Conservation (phyloP, 2,113 vertebrate genomes). For the Hyla sarda region DNA sequence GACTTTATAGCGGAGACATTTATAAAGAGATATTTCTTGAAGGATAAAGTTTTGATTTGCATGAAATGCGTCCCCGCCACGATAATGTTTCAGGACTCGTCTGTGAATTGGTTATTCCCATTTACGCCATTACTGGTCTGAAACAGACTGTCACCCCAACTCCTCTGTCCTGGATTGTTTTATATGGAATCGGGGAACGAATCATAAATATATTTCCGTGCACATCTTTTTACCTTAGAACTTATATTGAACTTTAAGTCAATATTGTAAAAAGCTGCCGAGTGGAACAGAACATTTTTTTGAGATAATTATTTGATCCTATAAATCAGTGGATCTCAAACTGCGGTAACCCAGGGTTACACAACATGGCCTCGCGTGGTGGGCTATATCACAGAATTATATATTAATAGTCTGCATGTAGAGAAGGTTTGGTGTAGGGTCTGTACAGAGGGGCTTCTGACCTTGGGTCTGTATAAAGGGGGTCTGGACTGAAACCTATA, state of each 20-base stretch:
- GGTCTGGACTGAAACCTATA: too few species aligned
- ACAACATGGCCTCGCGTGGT: too few species aligned
- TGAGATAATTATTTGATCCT: too few species aligned
- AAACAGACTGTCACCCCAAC: background rate
- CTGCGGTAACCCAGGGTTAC: too few species aligned
- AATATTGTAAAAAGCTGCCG: background rate
- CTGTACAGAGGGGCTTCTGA: too few species aligned
- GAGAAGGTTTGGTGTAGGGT: too few species aligned
- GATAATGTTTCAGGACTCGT: background rate
- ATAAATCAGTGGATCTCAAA: too few species aligned
- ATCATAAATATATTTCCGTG: background rate
- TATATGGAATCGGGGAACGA: background rate
- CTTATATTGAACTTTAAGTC: background rate
- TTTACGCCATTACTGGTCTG: background rate
- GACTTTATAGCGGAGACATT: background rate
- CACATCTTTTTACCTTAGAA: background rate
- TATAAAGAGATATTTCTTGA: background rate
- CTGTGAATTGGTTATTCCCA: background rate
- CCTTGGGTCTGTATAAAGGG: too few species aligned
- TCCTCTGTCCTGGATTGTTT: background rate
- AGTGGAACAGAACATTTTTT: too few species aligned
- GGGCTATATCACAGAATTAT: too few species aligned
- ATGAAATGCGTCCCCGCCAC: conserved; percentile 4
- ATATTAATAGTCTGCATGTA: too few species aligned
- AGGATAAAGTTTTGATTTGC: conserved; percentile 12